Conservation (phyloP, 2,797 vertebrate genomes). For the Hippocampus kuda region DNA sequence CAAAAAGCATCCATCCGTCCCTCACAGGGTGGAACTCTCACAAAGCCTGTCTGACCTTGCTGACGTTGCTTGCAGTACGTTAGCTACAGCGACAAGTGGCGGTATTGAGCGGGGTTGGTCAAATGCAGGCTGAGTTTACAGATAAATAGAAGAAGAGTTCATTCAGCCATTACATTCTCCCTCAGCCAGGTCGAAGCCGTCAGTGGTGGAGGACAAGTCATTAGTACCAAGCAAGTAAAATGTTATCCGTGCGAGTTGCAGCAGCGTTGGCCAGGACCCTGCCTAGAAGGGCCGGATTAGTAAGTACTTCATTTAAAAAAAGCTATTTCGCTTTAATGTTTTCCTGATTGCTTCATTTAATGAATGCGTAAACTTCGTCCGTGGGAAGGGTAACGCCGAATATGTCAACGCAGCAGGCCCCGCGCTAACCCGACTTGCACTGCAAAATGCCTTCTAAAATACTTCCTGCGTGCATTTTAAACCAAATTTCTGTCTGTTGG, state of each 20-base stretch:
- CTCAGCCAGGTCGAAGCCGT: conserved; percentile 48
- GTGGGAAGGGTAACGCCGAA: conserved; percentile 50
- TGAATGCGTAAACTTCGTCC: conserved; percentile 22
- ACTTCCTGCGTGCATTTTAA: too few relatives aligned
- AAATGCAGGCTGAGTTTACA: not conserved
- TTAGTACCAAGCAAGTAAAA: conserved; percentile 46
- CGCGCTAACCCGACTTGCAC: conserved; percentile 18
- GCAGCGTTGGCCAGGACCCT: conserved; percentile 75
- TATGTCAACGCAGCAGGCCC: conserved; percentile 54
- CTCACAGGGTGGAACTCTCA: too few relatives aligned
- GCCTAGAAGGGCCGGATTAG: conserved; percentile 78
- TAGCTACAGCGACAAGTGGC: conserved; percentile 27
- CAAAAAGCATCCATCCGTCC: too few relatives aligned
- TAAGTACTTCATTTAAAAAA: conserved; percentile 57
- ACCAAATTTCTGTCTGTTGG: not conserved
- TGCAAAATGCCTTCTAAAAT: not conserved
- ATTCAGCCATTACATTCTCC: conserved; percentile 61
- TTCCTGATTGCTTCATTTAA: not conserved
- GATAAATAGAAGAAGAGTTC: conserved; percentile 56
- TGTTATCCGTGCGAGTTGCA: conserved; percentile 88
- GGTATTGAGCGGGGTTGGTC: not conserved
- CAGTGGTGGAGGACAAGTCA: conserved; percentile 58
- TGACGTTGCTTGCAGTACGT: not conserved
- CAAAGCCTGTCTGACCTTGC: not conserved
- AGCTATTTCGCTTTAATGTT: fast-evolving